Evolutionary conservation across 2,888 invertebrate species (phyloP).

Genomic region (Synergus itoensis): DNA sequence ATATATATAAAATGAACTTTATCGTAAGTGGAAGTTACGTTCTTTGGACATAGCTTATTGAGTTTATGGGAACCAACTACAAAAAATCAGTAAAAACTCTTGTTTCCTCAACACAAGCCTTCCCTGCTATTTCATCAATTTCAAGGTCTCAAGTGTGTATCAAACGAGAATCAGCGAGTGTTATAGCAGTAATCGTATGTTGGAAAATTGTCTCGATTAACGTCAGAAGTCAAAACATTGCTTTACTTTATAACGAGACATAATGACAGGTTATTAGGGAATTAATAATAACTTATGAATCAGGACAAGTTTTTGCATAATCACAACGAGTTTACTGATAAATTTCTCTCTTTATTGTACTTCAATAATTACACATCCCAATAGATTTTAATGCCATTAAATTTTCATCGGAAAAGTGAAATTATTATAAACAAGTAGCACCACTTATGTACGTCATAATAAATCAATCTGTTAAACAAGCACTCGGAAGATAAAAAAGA

Average conservation of each 20-base stretch:
- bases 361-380: slow-evolving; percentile 10
- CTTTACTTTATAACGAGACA: slow-evolving; percentile 16
- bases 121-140: not conserved
- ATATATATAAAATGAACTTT: not conserved
- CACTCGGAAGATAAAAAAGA: too few relatives aligned
- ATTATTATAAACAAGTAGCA: slow-evolving; percentile 20
- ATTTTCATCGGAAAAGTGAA: slow-evolving; percentile 11
- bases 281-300: slow-evolving; percentile 18
- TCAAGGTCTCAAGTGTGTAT: not conserved
- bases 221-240: slow-evolving; percentile 14
- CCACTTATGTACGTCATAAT: not conserved
- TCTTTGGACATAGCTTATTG: not conserved
- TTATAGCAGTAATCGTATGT: not conserved
- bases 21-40: slow-evolving; percentile 19
- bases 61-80: not conserved
- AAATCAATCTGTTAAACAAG: not conserved
- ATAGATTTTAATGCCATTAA: not conserved
- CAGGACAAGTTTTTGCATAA: slow-evolving; percentile 14
- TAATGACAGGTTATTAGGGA: slow-evolving; percentile 30
- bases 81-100: not conserved
- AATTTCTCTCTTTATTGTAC: slow-evolving; percentile 29
- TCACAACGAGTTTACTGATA: slow-evolving; percentile 2
- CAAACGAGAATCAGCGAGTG: not conserved
- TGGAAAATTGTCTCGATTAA: slow-evolving; percentile 11
- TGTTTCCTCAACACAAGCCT: not conserved